These are phyloP conservation scores for Neria commutata DNA, from an alignment of 2,888 invertebrate species.

Conservation along the genomic window DNA sequence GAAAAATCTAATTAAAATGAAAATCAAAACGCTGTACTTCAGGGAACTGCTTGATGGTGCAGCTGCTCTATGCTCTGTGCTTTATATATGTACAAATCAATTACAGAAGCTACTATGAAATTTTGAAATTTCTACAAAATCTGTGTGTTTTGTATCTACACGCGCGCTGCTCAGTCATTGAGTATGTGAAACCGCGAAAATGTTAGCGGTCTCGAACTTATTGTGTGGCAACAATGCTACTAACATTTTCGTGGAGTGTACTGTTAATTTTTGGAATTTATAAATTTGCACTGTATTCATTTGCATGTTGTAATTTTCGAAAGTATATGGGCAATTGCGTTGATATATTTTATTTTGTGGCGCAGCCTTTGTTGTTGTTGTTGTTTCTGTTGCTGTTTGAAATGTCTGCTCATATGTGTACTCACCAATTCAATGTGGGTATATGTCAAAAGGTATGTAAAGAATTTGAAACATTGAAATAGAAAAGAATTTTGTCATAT, in stretches of 20 bases:
- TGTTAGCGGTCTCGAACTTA: background rate
- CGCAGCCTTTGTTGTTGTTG: background rate
- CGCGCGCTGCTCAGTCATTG: background rate
- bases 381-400: slow-evolving; percentile 20
- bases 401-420: slow-evolving; percentile 26
- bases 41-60: slow-evolving; percentile 28
- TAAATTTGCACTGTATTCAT: background rate
- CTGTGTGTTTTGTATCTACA: background rate
- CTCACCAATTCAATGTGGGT: slow-evolving; percentile 19
- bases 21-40: slow-evolving; percentile 22
- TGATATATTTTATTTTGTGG: background rate
- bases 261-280: background rate
- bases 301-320: background rate
- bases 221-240: background rate
- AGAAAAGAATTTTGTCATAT: no score
- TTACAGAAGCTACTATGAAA: background rate
- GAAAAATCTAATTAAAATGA: slow-evolving; percentile 19
- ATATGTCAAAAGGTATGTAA: background rate
- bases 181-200: background rate
- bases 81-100: background rate
- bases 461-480: background rate
- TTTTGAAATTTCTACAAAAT: background rate
- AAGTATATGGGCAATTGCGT: background rate
- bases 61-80: background rate
- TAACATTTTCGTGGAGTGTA: background rate